A percentile compares a stretch with the other conserved stretches of the same genome.
These are phyloP conservation scores for Naja naja DNA, from an alignment of 2,113 vertebrate genomes.

Conservation along the genomic window DNA sequence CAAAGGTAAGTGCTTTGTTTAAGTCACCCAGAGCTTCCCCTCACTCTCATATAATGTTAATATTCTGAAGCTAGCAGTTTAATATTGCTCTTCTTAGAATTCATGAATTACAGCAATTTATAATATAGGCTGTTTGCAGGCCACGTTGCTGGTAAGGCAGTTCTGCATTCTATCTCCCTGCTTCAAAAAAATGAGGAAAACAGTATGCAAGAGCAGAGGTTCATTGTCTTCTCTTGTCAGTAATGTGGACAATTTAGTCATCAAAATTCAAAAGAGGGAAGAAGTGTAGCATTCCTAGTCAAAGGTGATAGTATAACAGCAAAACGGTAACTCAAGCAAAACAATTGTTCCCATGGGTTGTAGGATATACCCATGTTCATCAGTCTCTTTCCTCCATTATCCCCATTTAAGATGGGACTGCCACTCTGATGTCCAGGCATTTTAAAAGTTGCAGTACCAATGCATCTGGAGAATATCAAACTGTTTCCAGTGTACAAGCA, in stretches of 20 bases:
- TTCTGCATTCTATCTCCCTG: conserved; percentile 28
- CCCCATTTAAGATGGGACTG: not conserved
- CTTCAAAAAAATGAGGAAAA: conserved; percentile 11
- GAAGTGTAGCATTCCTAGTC: not conserved
- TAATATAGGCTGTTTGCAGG: conserved; percentile 62
- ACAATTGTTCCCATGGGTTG: not conserved
- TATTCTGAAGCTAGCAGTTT: conserved; percentile 47
- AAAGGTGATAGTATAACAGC: not conserved
- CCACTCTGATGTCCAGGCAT: not conserved
- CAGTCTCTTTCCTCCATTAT: not conserved
- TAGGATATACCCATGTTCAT: not conserved
- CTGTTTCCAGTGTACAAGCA: not conserved
- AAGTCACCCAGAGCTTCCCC: conserved; percentile 26
- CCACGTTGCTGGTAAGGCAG: conserved; percentile 40
- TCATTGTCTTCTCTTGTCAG: not conserved
- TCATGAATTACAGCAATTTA: conserved; percentile 65
- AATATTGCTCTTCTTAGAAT: conserved; percentile 60
- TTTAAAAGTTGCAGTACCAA: not conserved
- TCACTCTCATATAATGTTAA: conserved; percentile 35
- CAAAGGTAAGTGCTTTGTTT: conserved; percentile 34
- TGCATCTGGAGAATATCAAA: not conserved
- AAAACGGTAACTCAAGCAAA: not conserved
- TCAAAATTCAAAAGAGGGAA: not conserved
- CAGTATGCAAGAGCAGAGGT: rapidly evolving
- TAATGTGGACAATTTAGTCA: not conserved